Base-by-base conservation (phyloP, 2,888 invertebrate genomes). In the Microchrysa polita region DNA sequence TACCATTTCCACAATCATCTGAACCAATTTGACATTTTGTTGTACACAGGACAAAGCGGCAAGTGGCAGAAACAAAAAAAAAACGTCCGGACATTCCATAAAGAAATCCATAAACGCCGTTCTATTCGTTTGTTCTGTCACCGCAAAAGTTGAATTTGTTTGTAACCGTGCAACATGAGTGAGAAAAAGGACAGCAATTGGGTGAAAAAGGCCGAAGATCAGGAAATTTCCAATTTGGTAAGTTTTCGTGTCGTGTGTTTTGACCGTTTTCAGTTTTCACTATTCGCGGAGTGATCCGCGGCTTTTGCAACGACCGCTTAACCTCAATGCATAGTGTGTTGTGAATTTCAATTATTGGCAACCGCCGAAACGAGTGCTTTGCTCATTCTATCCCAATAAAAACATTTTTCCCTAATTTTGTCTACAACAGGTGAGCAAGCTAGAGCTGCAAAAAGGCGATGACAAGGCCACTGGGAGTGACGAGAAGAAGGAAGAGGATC, bases 141-240 rank as follows among this genome's bases (percentile, higher is more conserved):
- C 44, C n/a, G 10, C n/a, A 1, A 44, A n/a, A n/a, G n/a, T n/a
- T 14, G 5, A 52, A n/a, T n/a, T 12, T 48, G 48, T n/a, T 9
- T 12, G 48, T 2, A 57, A 5, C 9, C 16, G 4, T 1, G 20
- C 42, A 57, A 2, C 27, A 73, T 73, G 73, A 53, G 61, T 12
- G 57, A 65, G 1, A 57, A 55, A 65, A 74, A 65, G 52, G 73
- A 55, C 40, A 20, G 67, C 22, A 81, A 82, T 77, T 83, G 83
- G 84, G 83, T 79, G 40, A 81, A 82, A 77, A 82, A 82, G 76
- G 84, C 83, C 0, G 83, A 82, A 57, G 82, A 83, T 73, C 83
- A 83, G 73, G 83, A 83, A 77, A 80, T 83, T 7, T 81, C 82
- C 0, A 80, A 80, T 73, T 77, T 82, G 79, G 82, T 82, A 80